phyloP scores from a whole-genome alignment of 2,888 invertebrate genomes.

The Notodonta dromedarius region DNA sequence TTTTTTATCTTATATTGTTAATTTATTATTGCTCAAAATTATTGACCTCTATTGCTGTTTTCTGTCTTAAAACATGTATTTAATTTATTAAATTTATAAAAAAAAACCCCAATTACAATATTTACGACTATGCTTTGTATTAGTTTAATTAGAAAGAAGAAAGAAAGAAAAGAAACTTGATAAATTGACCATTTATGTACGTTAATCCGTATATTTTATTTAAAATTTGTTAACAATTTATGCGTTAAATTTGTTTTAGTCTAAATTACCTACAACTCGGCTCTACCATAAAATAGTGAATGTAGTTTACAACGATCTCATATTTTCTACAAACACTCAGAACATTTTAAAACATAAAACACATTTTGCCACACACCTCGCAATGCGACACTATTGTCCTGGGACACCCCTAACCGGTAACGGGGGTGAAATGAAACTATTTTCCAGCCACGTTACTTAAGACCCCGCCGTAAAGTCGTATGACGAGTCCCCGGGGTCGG shows the following conservation, averaged over 20 bases:
- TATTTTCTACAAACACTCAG: neutral
- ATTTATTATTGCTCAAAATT: neutral
- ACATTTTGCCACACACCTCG: neutral
- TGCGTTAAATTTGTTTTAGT: no score
- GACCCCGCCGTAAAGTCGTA: constrained; percentile 49
- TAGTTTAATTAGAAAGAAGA: constrained; percentile 28
- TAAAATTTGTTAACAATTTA: no score
- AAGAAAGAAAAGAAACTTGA: constrained; percentile 8
- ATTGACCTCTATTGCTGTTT: constrained; percentile 9
- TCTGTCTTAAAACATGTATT: neutral
- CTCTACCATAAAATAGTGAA: no score
- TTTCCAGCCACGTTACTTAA: constrained; percentile 50
- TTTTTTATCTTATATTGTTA: neutral
- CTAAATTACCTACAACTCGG: no score
- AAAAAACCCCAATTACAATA: constrained; percentile 17
- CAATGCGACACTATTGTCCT: neutral
- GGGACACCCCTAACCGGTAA: constrained; percentile 24
- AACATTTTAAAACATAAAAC: constrained; percentile 1
- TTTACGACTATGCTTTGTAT: constrained; percentile 13
- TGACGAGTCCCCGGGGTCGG: constrained; percentile 43
- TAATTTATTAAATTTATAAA: constrained; percentile 5
- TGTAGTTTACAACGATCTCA: neutral
- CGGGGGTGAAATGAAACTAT: constrained; percentile 51
- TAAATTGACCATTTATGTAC: no score
- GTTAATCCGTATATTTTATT: no score